Evolutionary conservation across 2,797 vertebrate genomes (phyloP).

Genomic region (Cyprinella venusta): DNA sequence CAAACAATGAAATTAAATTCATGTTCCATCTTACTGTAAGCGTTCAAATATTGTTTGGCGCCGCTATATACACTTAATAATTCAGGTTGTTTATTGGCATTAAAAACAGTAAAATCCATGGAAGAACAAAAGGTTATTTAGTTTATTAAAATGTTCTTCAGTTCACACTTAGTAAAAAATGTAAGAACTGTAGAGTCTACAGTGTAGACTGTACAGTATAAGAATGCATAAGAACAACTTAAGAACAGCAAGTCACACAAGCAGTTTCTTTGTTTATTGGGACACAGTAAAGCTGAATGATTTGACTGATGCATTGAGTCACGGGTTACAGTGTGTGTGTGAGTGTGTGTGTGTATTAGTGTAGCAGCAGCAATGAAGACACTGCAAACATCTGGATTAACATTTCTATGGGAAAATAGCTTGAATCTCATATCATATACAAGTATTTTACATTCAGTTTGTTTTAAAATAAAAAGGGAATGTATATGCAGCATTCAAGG

Average conservation of each 20-base stretch:
- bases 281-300: neutral
- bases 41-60: neutral
- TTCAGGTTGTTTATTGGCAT: neutral
- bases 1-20: neutral
- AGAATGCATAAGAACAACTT: neutral
- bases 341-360: neutral
- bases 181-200: too few species aligned
- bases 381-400: conserved; percentile 7
- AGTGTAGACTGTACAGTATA: too few species aligned
- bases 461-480: neutral
- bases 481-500: conserved; percentile 11
- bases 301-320: conserved; percentile 2
- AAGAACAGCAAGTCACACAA: neutral
- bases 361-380: conserved; percentile 21
- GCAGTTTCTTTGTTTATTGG: conserved; percentile 29
- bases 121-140: neutral
- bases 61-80: neutral
- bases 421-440: neutral
- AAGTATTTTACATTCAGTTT: conserved; percentile 23
- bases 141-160: neutral
- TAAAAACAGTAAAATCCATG: too few species aligned
- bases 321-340: neutral
- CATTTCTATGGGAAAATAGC: neutral
- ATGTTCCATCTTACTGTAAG: neutral
- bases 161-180: too few species aligned